These are phyloP conservation scores for Halictus rubicundus DNA, from an alignment of 1,140 invertebrate species.

Conservation along the genomic window DNA sequence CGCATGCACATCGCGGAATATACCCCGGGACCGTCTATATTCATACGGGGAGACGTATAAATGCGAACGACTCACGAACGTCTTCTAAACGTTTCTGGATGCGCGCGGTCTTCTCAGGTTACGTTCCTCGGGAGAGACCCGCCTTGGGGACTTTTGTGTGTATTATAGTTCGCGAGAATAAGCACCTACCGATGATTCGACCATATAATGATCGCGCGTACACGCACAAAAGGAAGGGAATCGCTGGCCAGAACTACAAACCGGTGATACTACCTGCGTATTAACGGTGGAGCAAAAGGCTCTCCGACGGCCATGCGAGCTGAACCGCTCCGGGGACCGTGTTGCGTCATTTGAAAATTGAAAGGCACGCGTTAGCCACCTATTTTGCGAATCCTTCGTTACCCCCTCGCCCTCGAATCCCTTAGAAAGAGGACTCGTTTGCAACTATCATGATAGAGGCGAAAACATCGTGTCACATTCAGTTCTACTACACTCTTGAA, in stretches of 20 bases:
- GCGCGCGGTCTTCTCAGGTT: slow-evolving; percentile 50
- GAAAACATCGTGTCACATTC: too few relatives aligned
- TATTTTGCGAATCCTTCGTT: too few relatives aligned
- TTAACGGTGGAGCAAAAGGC: background rate
- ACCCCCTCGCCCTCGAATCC: too few relatives aligned
- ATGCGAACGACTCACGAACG: slow-evolving; percentile 58
- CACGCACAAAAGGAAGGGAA: slow-evolving; percentile 31
- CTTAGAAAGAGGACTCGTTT: too few relatives aligned
- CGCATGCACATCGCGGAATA: slow-evolving; percentile 51
- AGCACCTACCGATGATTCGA: slow-evolving; percentile 55
- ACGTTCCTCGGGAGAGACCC: slow-evolving; percentile 21
- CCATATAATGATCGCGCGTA: slow-evolving; percentile 47
- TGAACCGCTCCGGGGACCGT: background rate
- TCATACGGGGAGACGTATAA: slow-evolving; percentile 57
- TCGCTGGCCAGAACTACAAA: slow-evolving; percentile 29
- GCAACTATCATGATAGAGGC: too few relatives aligned
- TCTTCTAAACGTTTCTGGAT: slow-evolving; percentile 58
- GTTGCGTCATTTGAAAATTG: slow-evolving; percentile 8
- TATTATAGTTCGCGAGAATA: slow-evolving; percentile 53
- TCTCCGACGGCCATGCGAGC: slow-evolving; percentile 3
- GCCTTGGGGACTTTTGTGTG: slow-evolving; percentile 54
- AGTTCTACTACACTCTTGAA: too few relatives aligned
- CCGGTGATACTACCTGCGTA: slow-evolving; percentile 13
- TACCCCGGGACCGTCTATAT: slow-evolving; percentile 54
- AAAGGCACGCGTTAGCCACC: background rate